These are phyloP conservation scores for Malurus alboscapulatus DNA, from an alignment of 2,113 vertebrate genomes.

Conservation along the genomic window DNA sequence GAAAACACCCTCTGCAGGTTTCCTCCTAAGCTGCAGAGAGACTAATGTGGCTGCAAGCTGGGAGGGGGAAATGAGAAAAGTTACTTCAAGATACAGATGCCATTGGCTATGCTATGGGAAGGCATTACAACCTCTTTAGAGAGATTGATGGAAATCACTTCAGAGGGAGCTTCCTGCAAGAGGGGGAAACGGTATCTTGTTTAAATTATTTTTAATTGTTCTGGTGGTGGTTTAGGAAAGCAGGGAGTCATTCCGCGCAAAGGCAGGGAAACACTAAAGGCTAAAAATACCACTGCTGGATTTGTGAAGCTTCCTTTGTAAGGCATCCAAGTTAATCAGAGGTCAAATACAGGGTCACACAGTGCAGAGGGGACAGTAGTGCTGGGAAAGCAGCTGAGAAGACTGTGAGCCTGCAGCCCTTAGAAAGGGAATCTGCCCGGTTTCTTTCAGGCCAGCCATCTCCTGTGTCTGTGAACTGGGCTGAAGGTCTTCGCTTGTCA, in stretches of 20 bases:
- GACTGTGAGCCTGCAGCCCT: not conserved
- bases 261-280: not conserved
- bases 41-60: not conserved
- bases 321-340: not conserved
- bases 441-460: not conserved
- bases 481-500: not conserved
- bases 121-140: not conserved
- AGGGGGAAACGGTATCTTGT: not conserved
- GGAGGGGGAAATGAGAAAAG: not conserved
- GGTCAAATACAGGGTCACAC: not conserved
- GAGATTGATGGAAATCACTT: slow-evolving; percentile 35
- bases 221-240: not conserved
- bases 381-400: not conserved
- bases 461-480: not conserved
- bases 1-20: not conserved
- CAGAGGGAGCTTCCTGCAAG: slow-evolving; percentile 7
- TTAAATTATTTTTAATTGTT: slow-evolving; percentile 40
- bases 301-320: slow-evolving; percentile 25
- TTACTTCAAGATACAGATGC: not conserved
- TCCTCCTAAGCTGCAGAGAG: not conserved
- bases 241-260: not conserved
- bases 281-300: slow-evolving; percentile 30
- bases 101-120: not conserved
- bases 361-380: not conserved
- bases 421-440: not conserved